Evolutionary conservation across 2,797 vertebrate genomes (phyloP), one percentile per base, ranked within the genome.

Genomic region (Liasis olivaceus): DNA sequence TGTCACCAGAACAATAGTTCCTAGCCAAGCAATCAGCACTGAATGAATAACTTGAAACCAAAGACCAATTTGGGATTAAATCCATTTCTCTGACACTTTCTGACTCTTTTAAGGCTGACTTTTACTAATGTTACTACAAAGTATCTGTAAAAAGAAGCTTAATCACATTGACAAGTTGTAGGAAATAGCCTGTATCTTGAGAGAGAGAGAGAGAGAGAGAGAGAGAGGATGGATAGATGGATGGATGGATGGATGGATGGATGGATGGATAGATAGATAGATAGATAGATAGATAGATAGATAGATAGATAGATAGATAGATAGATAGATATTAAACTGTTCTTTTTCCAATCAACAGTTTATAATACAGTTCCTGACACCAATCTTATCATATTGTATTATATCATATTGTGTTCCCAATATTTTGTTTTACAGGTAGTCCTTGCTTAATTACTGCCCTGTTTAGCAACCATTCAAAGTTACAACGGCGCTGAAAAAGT

Each of bases 31-130:
- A 95, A 96, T 92, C 96, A 97, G 89, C 89, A 26, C 42, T 93
- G 94, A 95, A 95, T 92, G 95, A 96, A 95, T 89, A 93, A 93
- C 92, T 94, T 0, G 0, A 91, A 94, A 95, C 81, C 26, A 59
- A 87, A 63, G 58, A 84, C 6, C 42, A 4, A 15, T 63, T 87
- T 81, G 7, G 89, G 69, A 90, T 11, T 24, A 59, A 93, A 84
- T 69, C 84, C 3, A 7, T 62, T 81, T 87, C 92, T 69, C 58
- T 77, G 92, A 77, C 85, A 87, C 28, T n/a, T 60, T 24, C 58
- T 4, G 28, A 63, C 26, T 51, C 15, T n/a, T 66, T 58, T 58
- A 54, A 13, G 59, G 14, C 24, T 62, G 31, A 2, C 28, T 20
- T 36, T 28, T 59, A 36, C 51, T 47, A 62, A 87, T 89, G 28